Evolutionary conservation across 2,113 vertebrate species (phyloP).

Genomic region (Microtus oregoni): DNA sequence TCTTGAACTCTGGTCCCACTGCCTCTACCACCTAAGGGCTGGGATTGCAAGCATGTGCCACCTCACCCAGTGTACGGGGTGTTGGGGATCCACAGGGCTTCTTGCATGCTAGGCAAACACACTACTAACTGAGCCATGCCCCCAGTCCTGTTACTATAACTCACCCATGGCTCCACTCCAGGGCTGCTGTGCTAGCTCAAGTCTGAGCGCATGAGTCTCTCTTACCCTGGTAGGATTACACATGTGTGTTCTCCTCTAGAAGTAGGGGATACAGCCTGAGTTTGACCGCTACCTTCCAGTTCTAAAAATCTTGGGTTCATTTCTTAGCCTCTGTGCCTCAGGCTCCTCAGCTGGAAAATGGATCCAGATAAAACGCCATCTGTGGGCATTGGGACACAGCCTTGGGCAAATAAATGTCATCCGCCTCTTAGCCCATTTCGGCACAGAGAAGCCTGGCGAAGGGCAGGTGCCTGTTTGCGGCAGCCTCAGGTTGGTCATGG

Average conservation of each 20-base stretch:
- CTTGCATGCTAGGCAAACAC: background rate
- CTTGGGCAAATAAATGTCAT: background rate
- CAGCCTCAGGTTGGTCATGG: background rate
- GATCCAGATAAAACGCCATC: background rate
- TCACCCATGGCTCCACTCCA: background rate
- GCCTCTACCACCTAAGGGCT: background rate
- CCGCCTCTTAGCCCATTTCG: background rate
- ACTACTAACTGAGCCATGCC: background rate
- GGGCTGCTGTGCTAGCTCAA: background rate
- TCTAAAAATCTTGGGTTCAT: background rate
- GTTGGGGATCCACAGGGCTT: background rate
- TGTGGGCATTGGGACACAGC: too few species aligned
- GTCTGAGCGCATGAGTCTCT: background rate
- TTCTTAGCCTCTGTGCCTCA: slow-evolving; percentile 22
- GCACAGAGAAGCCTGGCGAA: background rate
- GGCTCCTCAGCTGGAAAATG: background rate
- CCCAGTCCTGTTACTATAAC: background rate
- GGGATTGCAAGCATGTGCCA: background rate
- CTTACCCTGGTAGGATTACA: background rate
- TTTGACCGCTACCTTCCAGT: background rate
- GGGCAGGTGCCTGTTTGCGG: background rate
- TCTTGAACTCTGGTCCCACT: background rate
- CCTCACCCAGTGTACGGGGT: background rate
- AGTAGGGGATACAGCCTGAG: background rate
- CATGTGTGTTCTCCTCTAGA: background rate